Base-by-base conservation (phyloP, 2,888 invertebrate genomes). In the Thyatira batis region DNA sequence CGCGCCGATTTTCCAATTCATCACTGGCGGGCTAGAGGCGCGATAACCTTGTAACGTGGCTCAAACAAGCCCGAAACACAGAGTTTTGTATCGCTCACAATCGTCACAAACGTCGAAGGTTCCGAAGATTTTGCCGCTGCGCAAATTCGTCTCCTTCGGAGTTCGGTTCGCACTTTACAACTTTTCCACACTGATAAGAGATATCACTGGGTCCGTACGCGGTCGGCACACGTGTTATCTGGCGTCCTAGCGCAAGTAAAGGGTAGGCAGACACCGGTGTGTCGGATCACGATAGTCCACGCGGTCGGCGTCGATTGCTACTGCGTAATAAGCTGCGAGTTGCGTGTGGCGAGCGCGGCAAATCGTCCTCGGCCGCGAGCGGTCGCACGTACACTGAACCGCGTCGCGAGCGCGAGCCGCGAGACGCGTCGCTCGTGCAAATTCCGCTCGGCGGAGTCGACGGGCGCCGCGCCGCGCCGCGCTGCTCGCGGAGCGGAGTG, bases 1-100 rank as follows among this genome's bases (percentile, higher is more conserved):
- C 89, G 90, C 91, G 92, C 91, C 89, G 90, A 91, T 91, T 92
- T 91, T 91, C 87, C 90, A 91, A 91, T 91, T 91, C 91, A 92
- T 91, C 90, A 88, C 89, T 84, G 79, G 87, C 84, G 84, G 84
- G 80, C 86, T 83, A 87, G 84, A 89, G 82, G 81, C 87, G 87
- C 87, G 87, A 86, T 91, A 90, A 91, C 92, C 92, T 91, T 91
- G 92, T 89, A 90, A 88, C 89, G 89, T 90, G 87, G 89, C 89
- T 85, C 73, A 64, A 74, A 81, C 75, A 72, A 79, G 84, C 70
- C 68, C 80, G 80, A 80, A 86, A 84, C 82, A 81, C 80, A 73
- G 73, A 80, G 79, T 82, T 81, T 81, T 79, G 79, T 80, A 77
- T 80, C 80, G 79, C 78, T 76, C 73, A 72, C 76, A 71, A 79